phyloP scores from a whole-genome alignment of 2,113 vertebrate species.

The Lophochroa leadbeateri region DNA sequence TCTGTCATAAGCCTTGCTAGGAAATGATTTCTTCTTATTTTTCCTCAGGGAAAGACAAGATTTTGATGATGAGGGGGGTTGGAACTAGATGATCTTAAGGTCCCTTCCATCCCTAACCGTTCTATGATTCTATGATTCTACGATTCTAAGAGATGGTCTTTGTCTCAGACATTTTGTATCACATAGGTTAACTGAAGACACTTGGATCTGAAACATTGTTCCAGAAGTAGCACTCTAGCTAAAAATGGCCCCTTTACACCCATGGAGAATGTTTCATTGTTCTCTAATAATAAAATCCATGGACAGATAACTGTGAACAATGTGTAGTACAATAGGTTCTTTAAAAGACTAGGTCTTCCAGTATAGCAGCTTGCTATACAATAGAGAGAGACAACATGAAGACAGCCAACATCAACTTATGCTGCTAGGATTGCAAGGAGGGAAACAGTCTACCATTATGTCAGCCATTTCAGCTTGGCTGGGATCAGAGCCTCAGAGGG shows the following conservation, averaged over 20 bases:
- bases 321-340: not conserved
- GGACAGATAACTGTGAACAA: not conserved
- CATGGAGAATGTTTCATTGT: not conserved
- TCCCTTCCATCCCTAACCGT: too few species aligned
- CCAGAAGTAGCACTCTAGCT: not conserved
- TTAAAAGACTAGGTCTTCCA: not conserved
- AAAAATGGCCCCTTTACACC: not conserved
- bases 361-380: not conserved
- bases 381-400: not conserved
- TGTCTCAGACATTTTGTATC: not conserved
- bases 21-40: not conserved
- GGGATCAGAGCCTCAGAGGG: not conserved
- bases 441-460: not conserved
- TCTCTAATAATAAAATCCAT: not conserved
- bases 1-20: not conserved
- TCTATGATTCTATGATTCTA: not conserved
- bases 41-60: not conserved
- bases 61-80: not conserved
- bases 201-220: not conserved
- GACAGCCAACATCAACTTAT: not conserved
- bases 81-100: too few species aligned
- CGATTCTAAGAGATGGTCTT: not conserved
- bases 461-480: not conserved
- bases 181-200: not conserved
- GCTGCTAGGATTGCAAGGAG: not conserved